Evolutionary conservation across 2,888 invertebrate genomes (phyloP).

Genomic region (Cosmia pyralina): DNA sequence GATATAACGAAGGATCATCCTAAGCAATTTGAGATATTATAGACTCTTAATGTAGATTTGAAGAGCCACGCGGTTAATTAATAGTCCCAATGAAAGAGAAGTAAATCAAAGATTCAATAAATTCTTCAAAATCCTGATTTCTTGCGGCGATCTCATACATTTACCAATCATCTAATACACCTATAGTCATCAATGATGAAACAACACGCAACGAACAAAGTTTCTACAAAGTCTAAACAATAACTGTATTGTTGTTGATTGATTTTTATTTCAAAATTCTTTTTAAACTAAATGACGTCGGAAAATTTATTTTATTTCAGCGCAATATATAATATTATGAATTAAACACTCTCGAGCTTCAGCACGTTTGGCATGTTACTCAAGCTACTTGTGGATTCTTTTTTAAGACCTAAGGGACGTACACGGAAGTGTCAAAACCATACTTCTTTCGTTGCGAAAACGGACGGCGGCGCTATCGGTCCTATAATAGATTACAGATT

Average conservation of each 20-base stretch:
- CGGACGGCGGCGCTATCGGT: background rate
- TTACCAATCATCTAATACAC: background rate
- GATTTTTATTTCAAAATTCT: background rate
- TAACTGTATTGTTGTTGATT: background rate
- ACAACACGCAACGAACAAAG: background rate
- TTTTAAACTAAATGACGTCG: background rate
- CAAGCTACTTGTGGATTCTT: constrained; percentile 7
- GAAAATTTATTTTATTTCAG: background rate
- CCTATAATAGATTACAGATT: too few species aligned
- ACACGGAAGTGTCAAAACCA: too few species aligned
- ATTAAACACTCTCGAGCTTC: background rate
- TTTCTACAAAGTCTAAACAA: background rate
- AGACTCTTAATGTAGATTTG: background rate
- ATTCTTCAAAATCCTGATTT: background rate
- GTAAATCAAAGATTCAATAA: background rate
- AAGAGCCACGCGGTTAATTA: background rate
- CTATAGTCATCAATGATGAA: background rate
- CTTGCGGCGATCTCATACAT: too few species aligned
- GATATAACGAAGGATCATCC: background rate
- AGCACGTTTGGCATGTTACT: background rate
- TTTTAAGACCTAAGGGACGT: background rate
- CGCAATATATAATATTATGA: background rate
- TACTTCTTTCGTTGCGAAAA: background rate
- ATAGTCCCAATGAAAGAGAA: background rate
- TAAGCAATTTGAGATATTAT: background rate